phyloP scores from a whole-genome alignment of 2,113 vertebrate genomes.

The Colossoma macropomum region DNA sequence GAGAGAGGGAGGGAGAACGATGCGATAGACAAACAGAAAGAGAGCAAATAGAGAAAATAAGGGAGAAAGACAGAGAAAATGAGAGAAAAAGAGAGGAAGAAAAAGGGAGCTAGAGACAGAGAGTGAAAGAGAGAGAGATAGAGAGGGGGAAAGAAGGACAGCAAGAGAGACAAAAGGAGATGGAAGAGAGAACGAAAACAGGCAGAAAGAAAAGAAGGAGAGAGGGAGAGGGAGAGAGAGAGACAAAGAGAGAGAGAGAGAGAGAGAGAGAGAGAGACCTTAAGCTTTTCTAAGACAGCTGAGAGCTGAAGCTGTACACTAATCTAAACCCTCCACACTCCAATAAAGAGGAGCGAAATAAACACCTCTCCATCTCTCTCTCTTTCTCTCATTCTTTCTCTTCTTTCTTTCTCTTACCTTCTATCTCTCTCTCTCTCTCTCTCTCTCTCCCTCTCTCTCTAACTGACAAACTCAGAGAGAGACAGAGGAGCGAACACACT shows the following conservation, averaged over 20 bases:
- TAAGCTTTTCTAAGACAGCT: constrained; percentile 68
- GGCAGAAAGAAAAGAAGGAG: background rate
- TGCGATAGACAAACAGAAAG: constrained; percentile 24
- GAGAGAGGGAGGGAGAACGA: background rate
- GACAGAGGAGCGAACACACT: constrained; percentile 25
- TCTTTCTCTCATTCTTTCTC: background rate
- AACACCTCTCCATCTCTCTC: constrained; percentile 48
- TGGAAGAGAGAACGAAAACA: too few species aligned
- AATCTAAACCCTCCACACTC: constrained; percentile 43
- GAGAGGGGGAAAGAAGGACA: too few species aligned
- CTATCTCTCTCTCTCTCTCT: background rate
- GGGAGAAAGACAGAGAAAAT: too few species aligned
- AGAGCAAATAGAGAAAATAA: constrained; percentile 33
- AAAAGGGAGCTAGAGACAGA: too few species aligned
- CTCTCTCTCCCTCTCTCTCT: background rate
- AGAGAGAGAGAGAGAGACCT: background rate
- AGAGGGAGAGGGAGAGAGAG: too few species aligned
- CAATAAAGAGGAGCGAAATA: constrained; percentile 53
- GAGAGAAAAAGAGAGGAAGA: too few species aligned
- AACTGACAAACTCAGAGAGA: constrained; percentile 22
- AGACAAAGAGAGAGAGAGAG: too few species aligned
- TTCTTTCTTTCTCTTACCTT: background rate
- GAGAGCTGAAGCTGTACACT: constrained; percentile 24
- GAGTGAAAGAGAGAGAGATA: too few species aligned
- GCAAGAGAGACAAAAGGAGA: too few species aligned